Base-by-base conservation (phyloP, 2,113 vertebrate species). In the Himantopus leucocephalus region DNA sequence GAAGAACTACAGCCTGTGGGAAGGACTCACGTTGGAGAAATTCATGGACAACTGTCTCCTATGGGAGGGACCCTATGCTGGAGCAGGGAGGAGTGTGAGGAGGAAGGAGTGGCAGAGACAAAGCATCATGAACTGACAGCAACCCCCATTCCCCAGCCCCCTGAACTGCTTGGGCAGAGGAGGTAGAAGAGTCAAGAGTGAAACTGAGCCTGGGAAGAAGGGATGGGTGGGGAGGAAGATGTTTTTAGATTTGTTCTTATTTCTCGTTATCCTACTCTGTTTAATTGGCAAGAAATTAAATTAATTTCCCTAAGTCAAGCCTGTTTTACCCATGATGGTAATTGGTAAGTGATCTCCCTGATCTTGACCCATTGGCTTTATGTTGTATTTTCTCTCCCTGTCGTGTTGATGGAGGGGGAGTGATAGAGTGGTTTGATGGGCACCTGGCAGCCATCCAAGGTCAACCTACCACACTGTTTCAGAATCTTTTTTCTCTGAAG, bases 101-200 rank as follows among this genome's bases (percentile, higher is more conserved):
- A 75, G 29, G 11, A 85, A 85, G 34, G 50, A 66, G 18, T 3
- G 1, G 13, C 10, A 47, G 34, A 74, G 14, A 66, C 41, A 39
- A 64, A 34, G 22, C 1, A 2, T 34, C 37, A 66, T 47, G 27
- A 47, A 55, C 19, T 63, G 12, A 39, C n/a, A 9, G 4, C 18
- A 66, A 34, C 8, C 2, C 4, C 12, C 7, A 9, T 53, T 70
- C 63, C 34, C 16, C 6, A 18, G 35, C 20, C 15, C 16, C 12
- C 14, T 59, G 26, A 2, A 1, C 26, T 17, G 7, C 26, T 43
- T 52, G 9, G 1, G 9, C 12, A 10, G 18, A 47, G 12, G 9
- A 63, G 9, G 30, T 22, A 50, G 24, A 72, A 48, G 13, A 50
- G 30, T 73, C 5, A 41, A 26, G 43, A 50, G 8, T 66, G 15